Base-by-base conservation (phyloP, 1,140 invertebrate genomes). In the Cydia splendana region DNA sequence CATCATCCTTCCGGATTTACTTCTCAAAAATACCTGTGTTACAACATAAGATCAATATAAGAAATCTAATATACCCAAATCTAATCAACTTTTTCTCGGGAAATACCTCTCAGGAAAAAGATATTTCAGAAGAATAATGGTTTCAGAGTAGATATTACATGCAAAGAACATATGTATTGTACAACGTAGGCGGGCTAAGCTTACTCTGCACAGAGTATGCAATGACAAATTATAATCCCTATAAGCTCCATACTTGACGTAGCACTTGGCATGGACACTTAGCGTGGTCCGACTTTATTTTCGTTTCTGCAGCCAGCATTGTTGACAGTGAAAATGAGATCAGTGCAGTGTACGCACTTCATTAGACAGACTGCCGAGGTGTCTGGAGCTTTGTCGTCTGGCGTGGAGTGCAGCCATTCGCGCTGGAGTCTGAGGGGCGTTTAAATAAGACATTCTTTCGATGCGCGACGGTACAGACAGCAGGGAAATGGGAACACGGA, bases 371-470 rank as follows among this genome's bases (percentile, higher is more conserved):
- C 45, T 12, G 45, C 45, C 48, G 48, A 53, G 51, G 51, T 53
- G 51, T 53, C 51, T 53, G 51, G 51, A 3, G 57, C 57, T 62
- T 62, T 62, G 57, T 62, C 57, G 57, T 62, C 57, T 62, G 57
- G 18, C 57, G 57, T 24, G 18, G 57, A 62, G 57, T 10, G 57
- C 57, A 62, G 18, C 4, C 15, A 53, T 15, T 13, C 51, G 51
- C 10, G 45, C 45, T 48, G 45, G n/a, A n/a, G 51, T n/a, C 51
- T 53, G 51, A 18, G 51, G 5, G 57, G 57, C 57, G 57, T 62
- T 62, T 62, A 62, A 62, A 62, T 24, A 9, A 2, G 57, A 24
- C 57, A 62, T 62, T 62, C 57, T 62, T 62, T 62, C 57, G 3
- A 62, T 62, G 15, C 1, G n/a, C 53, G 53, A 24, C 57, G 2